phyloP scores from a whole-genome alignment of 2,113 vertebrate genomes.

The Nymphicus hollandicus region DNA sequence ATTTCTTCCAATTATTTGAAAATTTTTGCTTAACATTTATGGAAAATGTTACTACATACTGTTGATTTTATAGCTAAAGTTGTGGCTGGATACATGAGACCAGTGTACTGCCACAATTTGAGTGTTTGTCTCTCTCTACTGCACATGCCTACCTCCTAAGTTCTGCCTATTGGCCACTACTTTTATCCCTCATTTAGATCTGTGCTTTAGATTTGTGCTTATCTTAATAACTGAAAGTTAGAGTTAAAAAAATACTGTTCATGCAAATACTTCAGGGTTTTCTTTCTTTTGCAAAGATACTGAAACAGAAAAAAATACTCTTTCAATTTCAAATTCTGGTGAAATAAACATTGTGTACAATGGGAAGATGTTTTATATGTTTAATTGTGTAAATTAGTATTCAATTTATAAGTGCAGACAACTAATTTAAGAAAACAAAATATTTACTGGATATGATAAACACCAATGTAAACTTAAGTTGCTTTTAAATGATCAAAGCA shows the following conservation, averaged over 20 bases:
- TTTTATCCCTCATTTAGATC: not conserved
- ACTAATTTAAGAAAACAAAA: not conserved
- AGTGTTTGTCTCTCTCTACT: not conserved
- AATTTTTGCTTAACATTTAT: not conserved
- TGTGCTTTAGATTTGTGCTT: not conserved
- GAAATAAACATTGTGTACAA: not conserved
- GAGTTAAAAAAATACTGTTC: not conserved
- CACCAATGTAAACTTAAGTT: not conserved
- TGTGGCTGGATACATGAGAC: not conserved
- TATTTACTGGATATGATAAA: not conserved
- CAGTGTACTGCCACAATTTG: rapidly evolving
- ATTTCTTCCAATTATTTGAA: not conserved
- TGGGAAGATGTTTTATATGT: not conserved
- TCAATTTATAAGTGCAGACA: not conserved
- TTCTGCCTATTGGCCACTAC: not conserved
- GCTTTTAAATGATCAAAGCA: not conserved
- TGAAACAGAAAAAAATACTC: not conserved
- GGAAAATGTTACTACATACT: not conserved
- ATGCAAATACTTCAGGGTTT: not conserved
- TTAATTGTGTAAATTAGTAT: not conserved
- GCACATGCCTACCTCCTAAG: not conserved
- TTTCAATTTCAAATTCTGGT: not conserved
- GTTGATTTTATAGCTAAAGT: not conserved
- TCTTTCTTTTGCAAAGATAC: not conserved
- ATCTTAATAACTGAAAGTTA: not conserved